These are phyloP conservation scores for Frieseomelitta varia DNA, from an alignment of 1,140 invertebrate genomes.

Conservation along the genomic window DNA sequence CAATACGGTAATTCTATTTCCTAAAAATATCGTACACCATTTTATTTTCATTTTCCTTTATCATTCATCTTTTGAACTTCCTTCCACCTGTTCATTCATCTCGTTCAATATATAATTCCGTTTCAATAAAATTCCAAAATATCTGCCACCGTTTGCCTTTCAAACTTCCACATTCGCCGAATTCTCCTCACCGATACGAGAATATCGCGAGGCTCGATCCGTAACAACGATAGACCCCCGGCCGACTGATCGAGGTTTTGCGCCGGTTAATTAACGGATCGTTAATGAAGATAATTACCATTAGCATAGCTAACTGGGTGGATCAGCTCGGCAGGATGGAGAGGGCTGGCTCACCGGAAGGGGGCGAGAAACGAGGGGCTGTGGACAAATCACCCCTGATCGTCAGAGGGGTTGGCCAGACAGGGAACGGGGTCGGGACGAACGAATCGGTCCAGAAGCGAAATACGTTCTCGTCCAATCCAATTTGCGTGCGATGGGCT, in stretches of 20 bases:
- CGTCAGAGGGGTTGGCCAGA: neutral
- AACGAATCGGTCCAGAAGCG: constrained; percentile 54
- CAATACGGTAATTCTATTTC: no score
- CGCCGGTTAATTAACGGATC: constrained; percentile 58
- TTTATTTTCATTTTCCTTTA: no score
- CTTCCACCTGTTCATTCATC: no score
- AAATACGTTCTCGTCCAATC: constrained; percentile 66
- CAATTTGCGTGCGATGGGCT: constrained; percentile 62
- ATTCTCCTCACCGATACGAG: neutral
- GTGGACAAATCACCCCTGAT: constrained; percentile 32
- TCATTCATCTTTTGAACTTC: no score
- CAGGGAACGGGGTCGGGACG: neutral
- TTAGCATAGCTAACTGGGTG: constrained; percentile 52
- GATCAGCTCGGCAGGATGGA: constrained; percentile 12
- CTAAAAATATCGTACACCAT: no score
- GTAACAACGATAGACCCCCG: neutral
- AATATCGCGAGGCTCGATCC: neutral
- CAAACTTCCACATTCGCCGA: no score
- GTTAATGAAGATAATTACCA: constrained; percentile 67
- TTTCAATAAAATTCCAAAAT: no score
- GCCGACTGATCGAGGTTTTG: constrained; percentile 45
- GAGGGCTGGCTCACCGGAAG: neutral
- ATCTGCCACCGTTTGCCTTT: no score
- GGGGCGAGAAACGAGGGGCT: constrained; percentile 15
- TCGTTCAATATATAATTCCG: no score